A percentile compares a stretch with the other conserved stretches of the same genome.
phyloP scores from a whole-genome alignment of 2,113 vertebrate species.

The Takifugu flavidus region DNA sequence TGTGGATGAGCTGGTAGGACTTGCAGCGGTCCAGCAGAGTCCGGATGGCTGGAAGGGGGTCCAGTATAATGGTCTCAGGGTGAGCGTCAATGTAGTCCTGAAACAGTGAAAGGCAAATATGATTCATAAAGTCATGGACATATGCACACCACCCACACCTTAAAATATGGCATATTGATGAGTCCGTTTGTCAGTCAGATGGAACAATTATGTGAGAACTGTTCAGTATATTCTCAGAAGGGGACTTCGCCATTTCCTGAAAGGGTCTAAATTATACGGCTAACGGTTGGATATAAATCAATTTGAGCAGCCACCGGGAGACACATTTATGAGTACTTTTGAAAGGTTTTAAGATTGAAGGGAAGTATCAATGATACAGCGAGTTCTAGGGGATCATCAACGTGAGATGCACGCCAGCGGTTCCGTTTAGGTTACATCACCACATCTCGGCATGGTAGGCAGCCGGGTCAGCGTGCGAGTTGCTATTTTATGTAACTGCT shows the following conservation, averaged over 20 bases:
- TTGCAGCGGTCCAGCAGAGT: slow-evolving; percentile 96
- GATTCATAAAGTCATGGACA: neutral
- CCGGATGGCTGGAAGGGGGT: slow-evolving; percentile 94
- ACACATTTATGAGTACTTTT: slow-evolving; percentile 3
- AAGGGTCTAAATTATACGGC: neutral
- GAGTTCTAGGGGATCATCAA: slow-evolving; percentile 17
- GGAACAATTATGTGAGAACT: neutral
- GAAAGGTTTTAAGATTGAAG: neutral
- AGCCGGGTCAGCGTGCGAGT: slow-evolving; percentile 49
- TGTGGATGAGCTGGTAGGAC: slow-evolving; percentile 95
- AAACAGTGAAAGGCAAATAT: slow-evolving; percentile 21
- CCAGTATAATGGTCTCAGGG: slow-evolving; percentile 95
- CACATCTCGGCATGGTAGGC: slow-evolving; percentile 40
- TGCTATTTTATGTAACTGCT: slow-evolving; percentile 59
- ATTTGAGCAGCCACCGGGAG: neutral
- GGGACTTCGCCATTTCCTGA: no score
- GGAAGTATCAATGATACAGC: slow-evolving; percentile 9
- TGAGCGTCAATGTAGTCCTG: slow-evolving; percentile 97
- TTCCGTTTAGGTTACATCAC: slow-evolving; percentile 59
- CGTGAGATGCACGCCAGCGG: slow-evolving; percentile 33
- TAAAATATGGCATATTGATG: no score
- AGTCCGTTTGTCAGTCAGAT: neutral
- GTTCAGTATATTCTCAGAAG: neutral
- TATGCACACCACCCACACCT: neutral
- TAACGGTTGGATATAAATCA: neutral